Conservation (phyloP, 2,797 vertebrate genomes). For the Acipenser oxyrinchus region DNA sequence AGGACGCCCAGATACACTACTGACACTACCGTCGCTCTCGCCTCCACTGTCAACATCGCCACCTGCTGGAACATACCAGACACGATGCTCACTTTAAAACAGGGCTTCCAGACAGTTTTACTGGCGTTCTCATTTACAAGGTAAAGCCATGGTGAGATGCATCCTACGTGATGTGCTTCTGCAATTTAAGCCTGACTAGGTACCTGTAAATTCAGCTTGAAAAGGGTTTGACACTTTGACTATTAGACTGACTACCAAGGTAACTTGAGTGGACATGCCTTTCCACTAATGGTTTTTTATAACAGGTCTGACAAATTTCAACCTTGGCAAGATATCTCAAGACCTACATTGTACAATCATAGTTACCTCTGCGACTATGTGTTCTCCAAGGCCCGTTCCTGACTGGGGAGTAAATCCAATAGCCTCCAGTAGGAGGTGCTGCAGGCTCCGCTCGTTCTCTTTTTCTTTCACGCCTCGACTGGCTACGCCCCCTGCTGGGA, state of each 20-base stretch:
- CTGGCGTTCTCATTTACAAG: too few relatives aligned
- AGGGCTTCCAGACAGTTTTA: too few relatives aligned
- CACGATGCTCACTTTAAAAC: too few relatives aligned
- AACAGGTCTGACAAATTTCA: conserved; percentile 6
- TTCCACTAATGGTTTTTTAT: too few relatives aligned
- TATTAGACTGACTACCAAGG: too few relatives aligned
- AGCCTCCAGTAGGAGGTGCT: conserved; percentile 35
- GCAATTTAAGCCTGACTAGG: too few relatives aligned
- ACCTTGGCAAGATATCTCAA: background rate
- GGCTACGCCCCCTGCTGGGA: conserved; percentile 35
- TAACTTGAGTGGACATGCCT: too few relatives aligned
- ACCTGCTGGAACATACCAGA: conserved; percentile 11
- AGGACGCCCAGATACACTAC: conserved; percentile 24
- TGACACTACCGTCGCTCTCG: conserved; percentile 34
- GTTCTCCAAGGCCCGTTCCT: conserved; percentile 32
- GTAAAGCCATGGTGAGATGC: too few relatives aligned
- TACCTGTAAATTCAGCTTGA: too few relatives aligned
- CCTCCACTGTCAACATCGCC: conserved; percentile 42
- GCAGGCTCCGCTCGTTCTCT: conserved; percentile 27
- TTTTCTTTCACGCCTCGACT: conserved; percentile 26
- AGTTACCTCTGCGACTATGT: conserved; percentile 39
- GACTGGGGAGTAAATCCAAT: conserved; percentile 60
- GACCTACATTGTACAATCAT: too few relatives aligned
- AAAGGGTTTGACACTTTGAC: too few relatives aligned
- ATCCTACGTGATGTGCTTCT: too few relatives aligned